Conservation (phyloP, 2,797 vertebrate genomes). For the Somateria mollissima region DNA sequence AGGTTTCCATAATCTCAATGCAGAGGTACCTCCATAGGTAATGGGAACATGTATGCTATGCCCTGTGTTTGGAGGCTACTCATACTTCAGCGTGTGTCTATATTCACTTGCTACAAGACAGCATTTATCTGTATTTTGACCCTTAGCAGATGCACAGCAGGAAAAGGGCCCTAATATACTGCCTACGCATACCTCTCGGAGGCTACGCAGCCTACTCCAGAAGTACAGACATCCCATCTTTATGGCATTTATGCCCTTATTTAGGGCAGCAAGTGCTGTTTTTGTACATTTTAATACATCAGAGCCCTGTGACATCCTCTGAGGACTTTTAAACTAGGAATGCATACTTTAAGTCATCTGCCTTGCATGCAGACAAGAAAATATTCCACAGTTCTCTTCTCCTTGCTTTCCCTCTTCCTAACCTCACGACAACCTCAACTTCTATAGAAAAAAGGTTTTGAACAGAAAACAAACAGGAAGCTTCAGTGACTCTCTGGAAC, state of each 20-base stretch:
- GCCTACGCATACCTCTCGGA: neutral
- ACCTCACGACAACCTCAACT: neutral
- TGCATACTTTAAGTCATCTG: neutral
- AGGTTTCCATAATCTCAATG: neutral
- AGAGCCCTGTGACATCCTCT: slow-evolving; percentile 26
- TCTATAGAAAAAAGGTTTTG: neutral
- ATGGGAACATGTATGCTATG: neutral
- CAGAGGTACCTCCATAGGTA: neutral
- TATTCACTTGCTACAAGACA: neutral
- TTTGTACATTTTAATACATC: neutral
- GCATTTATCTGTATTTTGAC: neutral
- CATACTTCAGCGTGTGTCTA: neutral
- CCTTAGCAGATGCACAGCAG: neutral
- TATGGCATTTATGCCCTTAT: neutral
- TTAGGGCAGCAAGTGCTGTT: slow-evolving; percentile 11
- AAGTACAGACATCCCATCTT: neutral
- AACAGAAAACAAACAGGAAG: neutral
- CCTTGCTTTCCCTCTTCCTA: slow-evolving; percentile 14
- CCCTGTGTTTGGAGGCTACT: neutral
- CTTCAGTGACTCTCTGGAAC: neutral
- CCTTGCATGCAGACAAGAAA: slow-evolving; percentile 51
- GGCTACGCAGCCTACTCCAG: neutral
- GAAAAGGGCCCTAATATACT: neutral
- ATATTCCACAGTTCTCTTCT: slow-evolving; percentile 20
- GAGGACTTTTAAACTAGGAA: slow-evolving; percentile 55